Conservation (phyloP, 1,140 invertebrate species). For the Nebria ingens region DNA sequence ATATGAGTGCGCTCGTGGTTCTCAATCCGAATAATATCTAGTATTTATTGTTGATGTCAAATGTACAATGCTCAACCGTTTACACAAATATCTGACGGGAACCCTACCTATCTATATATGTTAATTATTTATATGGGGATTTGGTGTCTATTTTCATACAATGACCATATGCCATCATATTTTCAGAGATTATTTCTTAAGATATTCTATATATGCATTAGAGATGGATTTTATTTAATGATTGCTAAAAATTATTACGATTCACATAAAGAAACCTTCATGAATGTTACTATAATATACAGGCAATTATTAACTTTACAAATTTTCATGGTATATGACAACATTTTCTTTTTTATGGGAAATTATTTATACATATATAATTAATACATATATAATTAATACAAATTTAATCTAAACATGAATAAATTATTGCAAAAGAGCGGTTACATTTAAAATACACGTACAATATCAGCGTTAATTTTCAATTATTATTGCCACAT, state of each 20-base stretch:
- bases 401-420: too few species aligned
- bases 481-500: too few species aligned
- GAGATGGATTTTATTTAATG: not conserved
- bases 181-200: not conserved
- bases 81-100: not conserved
- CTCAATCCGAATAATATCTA: not conserved
- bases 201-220: not conserved
- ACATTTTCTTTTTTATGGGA: too few species aligned
- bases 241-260: constrained; percentile 9
- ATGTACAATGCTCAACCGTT: not conserved
- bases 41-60: not conserved
- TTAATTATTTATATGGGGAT: not conserved
- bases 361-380: too few species aligned
- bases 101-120: not conserved
- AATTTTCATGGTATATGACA: too few species aligned
- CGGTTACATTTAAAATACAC: too few species aligned
- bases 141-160: constrained; percentile 5
- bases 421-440: too few species aligned
- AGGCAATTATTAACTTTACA: too few species aligned
- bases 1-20: constrained; percentile 2
- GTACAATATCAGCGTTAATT: too few species aligned
- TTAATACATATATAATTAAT: too few species aligned
- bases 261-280: not conserved
- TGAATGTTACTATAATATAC: too few species aligned
- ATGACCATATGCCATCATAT: not conserved